Conservation (phyloP, 2,888 invertebrate genomes). For the Noctua janthina region DNA sequence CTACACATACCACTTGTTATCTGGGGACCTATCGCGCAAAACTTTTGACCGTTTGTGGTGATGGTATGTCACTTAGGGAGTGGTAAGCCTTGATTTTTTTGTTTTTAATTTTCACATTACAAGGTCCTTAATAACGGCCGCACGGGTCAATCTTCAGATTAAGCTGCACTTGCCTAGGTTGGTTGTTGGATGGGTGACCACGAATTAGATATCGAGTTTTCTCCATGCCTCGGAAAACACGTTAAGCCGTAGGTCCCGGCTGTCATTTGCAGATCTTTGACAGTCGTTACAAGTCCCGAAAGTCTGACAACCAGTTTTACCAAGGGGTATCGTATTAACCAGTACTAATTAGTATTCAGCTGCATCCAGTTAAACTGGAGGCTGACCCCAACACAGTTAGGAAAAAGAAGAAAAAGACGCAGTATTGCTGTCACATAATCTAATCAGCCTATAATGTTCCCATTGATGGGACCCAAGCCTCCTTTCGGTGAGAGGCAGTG, state of each 20-base stretch:
- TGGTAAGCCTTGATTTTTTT: neutral
- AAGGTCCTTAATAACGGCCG: neutral
- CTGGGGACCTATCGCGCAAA: slow-evolving; percentile 42
- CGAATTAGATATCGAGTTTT: neutral
- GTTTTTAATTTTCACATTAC: no score
- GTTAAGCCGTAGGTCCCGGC: neutral
- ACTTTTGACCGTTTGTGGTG: slow-evolving; percentile 31
- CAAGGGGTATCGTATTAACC: neutral
- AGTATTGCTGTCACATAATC: neutral
- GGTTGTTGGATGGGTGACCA: neutral
- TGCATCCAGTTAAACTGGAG: neutral
- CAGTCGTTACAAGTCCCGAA: neutral
- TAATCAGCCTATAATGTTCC: neutral
- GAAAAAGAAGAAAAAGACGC: no score
- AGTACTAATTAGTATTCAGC: neutral
- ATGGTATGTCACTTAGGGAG: slow-evolving; percentile 20
- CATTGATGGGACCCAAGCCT: neutral
- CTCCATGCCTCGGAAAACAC: neutral
- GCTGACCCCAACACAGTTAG: neutral
- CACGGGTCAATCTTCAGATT: no score
- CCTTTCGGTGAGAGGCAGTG: neutral
- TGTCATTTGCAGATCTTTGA: neutral
- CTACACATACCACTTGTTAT: slow-evolving; percentile 46
- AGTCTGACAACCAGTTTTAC: neutral
- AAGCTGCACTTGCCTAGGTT: neutral